A percentile compares a stretch with the other conserved stretches of the same genome.
phyloP scores from a whole-genome alignment of 2,797 vertebrate species.

The Brachyrhaphis roseni region DNA sequence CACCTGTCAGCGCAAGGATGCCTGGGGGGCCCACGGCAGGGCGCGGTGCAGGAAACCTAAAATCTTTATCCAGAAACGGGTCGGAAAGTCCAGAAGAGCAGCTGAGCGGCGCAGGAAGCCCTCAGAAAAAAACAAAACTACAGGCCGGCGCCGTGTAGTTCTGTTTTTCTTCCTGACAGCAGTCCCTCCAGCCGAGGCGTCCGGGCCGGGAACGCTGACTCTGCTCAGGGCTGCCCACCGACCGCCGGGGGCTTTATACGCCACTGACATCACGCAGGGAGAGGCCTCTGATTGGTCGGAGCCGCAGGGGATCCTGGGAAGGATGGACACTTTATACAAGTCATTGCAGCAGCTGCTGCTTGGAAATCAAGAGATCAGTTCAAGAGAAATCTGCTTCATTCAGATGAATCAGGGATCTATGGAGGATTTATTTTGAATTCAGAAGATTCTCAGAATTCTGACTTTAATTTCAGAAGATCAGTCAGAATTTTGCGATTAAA shows the following conservation, averaged over 20 bases:
- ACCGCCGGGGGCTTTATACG: conserved; percentile 89
- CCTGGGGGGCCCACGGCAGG: conserved; percentile 86
- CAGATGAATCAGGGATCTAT: neutral
- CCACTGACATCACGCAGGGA: conserved; percentile 74
- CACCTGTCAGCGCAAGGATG: conserved; percentile 94
- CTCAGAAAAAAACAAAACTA: conserved; percentile 92
- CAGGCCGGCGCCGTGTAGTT: conserved; percentile 89
- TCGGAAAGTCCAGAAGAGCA: conserved; percentile 88
- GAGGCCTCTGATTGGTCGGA: conserved; percentile 79
- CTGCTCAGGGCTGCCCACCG: conserved; percentile 90
- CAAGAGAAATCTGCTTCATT: neutral
- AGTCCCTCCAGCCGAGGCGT: conserved; percentile 99
- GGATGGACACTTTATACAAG: conserved; percentile 75
- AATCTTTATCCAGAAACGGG: conserved; percentile 86
- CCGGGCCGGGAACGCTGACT: conserved; percentile 96
- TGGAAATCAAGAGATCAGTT: conserved; percentile 2
- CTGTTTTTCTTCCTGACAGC: conserved; percentile 89
- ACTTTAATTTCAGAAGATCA: too few species aligned
- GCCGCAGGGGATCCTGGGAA: conserved; percentile 73
- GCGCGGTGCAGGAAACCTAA: conserved; percentile 83
- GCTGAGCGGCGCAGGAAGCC: conserved; percentile 87
- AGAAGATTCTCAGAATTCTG: too few species aligned
- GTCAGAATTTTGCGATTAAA: too few species aligned
- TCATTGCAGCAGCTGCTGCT: conserved; percentile 77
- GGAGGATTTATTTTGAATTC: neutral